Percentiles rank a stretch among this genome's conserved stretches.
phyloP scores from a whole-genome alignment of 2,888 invertebrate genomes.

The Tipula vernalis region DNA sequence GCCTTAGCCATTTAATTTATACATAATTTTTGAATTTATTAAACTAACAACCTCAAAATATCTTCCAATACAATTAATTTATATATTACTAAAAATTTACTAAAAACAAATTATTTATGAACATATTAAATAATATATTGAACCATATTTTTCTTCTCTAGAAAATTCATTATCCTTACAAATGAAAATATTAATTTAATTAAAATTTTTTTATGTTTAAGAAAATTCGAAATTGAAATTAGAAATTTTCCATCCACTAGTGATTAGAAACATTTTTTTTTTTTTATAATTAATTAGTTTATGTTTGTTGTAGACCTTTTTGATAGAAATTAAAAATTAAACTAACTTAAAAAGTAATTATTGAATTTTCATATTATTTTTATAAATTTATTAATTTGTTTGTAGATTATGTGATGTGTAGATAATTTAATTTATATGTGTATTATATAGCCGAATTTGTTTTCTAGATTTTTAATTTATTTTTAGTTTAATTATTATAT shows the following conservation, averaged over 20 bases:
- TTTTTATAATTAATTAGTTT: not conserved
- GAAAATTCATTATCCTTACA: not conserved
- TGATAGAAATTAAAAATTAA: not conserved
- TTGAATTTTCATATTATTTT: not conserved
- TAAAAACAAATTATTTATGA: not conserved
- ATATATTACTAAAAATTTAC: not conserved
- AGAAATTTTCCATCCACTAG: not conserved
- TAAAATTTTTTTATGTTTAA: not conserved
- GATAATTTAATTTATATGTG: not conserved
- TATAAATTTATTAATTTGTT: conserved; percentile 4
- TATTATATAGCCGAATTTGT: not conserved
- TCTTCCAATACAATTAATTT: not conserved
- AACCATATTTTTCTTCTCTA: not conserved
- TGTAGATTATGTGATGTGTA: not conserved
- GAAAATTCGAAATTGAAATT: not conserved
- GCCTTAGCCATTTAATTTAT: too few relatives aligned
- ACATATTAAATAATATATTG: not conserved
- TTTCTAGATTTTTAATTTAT: not conserved
- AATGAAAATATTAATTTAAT: not conserved
- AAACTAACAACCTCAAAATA: not conserved
- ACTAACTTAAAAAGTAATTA: not conserved
- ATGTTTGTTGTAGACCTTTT: not conserved
- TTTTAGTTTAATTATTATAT: not conserved
- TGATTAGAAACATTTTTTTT: not conserved
- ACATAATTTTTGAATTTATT: too few relatives aligned